Evolutionary conservation across 2,888 invertebrate species (phyloP).

Genomic region (Tenthredo distinguenda): DNA sequence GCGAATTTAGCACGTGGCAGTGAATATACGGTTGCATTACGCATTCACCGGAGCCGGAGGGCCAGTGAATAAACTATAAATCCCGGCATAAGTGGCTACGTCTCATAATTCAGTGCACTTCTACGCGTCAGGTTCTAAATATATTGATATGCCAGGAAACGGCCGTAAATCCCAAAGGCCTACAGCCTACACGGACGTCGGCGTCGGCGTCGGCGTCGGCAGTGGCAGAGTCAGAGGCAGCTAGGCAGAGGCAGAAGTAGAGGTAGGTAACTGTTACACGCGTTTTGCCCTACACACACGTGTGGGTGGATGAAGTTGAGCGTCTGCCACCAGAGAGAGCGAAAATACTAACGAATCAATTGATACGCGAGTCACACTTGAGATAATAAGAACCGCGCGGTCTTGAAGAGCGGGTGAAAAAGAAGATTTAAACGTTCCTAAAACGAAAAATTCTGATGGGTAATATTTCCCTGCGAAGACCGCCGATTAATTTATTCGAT

Average conservation of each 20-base stretch:
- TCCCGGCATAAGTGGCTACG: slow-evolving; percentile 66
- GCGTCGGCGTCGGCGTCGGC: neutral
- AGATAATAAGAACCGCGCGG: neutral
- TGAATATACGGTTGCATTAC: slow-evolving; percentile 65
- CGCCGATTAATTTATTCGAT: neutral
- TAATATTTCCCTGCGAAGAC: neutral
- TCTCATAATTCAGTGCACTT: slow-evolving; percentile 65
- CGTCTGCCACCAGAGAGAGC: neutral
- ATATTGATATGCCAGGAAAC: slow-evolving; percentile 54
- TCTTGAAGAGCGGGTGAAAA: neutral
- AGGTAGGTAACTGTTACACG: neutral
- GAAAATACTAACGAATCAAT: slow-evolving; percentile 37
- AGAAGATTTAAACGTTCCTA: neutral
- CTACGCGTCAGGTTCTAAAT: slow-evolving; percentile 61
- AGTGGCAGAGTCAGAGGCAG: neutral
- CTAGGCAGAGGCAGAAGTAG: neutral
- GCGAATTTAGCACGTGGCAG: slow-evolving; percentile 59
- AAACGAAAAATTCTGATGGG: neutral
- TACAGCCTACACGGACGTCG: slow-evolving; percentile 12
- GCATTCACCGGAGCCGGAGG: slow-evolving; percentile 66
- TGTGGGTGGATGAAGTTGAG: slow-evolving; percentile 16
- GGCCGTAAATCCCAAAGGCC: slow-evolving; percentile 42
- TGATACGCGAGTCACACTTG: neutral
- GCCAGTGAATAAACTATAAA: slow-evolving; percentile 64
- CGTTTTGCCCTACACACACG: neutral